Evolutionary conservation across 2,113 vertebrate species (phyloP), one percentile per base, ranked within the genome.

Genomic region (Puffinus mauretanicus): DNA sequence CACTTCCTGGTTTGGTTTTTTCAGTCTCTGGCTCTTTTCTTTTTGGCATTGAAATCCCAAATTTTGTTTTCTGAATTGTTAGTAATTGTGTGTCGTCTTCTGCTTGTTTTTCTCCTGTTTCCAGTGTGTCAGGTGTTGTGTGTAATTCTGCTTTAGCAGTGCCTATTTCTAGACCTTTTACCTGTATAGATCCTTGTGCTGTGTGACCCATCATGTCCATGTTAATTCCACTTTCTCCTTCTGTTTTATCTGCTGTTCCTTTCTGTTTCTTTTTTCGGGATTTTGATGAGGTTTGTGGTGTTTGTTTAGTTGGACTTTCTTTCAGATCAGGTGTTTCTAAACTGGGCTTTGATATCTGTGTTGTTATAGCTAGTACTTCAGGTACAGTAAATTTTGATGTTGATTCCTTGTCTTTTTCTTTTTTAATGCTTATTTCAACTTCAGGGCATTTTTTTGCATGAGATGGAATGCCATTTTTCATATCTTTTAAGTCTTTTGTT

Each of bases 401-500:
- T 75, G 54, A 29, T 54, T 94, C 91, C 30, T 86, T 90, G 2
- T 95, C 95, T 49, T 95, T 96, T 36, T 94, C 62, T 75, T 95
- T 97, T 97, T 93, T 86, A 86, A 93, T 94, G 49, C 61, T 97
- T 79, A 97, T 94, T 97, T 98, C 97, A 94, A 97, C 96, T 94
- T 97, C 98, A 92, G 97, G 92, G 76, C 62, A 49, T 75, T 65
- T 93, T 52, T 86, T 90, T 47, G 36, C 22, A 7, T 72, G 69
- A 11, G 83, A 65, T 27, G 69, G 36, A 57, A 96, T 78, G 30
- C 91, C 93, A 18, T 95, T 96, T 79, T 89, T 94, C 46, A 80
- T 71, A 3, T 97, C 90, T 64, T 87, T 94, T 25, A 86, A 7
- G 13, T 79, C 90, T 95, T 92, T 82, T 81, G 54, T 71, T 86